Conservation (phyloP, 2,797 vertebrate species). For the Malurus splendens region DNA sequence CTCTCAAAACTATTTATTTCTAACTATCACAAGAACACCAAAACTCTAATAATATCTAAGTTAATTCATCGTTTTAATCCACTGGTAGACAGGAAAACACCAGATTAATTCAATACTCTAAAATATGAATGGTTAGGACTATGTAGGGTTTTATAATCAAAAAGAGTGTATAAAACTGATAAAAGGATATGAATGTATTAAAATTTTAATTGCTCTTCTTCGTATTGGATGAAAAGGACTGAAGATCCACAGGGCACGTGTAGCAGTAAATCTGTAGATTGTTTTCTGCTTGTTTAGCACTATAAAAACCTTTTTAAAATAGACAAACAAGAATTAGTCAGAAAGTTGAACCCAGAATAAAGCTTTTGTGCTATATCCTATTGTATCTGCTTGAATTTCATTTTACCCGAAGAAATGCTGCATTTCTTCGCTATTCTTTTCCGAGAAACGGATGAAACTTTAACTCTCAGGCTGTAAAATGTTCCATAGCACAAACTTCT, state of each 20-base stretch:
- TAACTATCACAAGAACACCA: background rate
- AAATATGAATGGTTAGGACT: background rate
- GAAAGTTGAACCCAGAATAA: background rate
- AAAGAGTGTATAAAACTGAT: background rate
- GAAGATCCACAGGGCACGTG: conserved; percentile 88
- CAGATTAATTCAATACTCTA: background rate
- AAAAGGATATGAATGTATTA: conserved; percentile 97
- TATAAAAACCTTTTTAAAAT: conserved; percentile 85
- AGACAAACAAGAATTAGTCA: background rate
- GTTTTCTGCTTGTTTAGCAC: conserved; percentile 93
- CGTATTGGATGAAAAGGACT: conserved; percentile 89
- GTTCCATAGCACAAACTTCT: background rate
- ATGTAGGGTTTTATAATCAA: rapidly evolving
- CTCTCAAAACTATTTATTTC: background rate
- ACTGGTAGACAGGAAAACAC: background rate
- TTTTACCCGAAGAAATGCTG: background rate
- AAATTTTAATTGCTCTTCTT: conserved; percentile 85
- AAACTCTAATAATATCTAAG: background rate
- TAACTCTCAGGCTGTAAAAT: background rate
- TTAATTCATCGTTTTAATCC: background rate
- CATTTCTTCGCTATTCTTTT: background rate
- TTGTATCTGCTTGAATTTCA: background rate
- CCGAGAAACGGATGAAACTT: background rate
- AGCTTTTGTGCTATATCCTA: background rate
- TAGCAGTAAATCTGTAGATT: conserved; percentile 96